Evolutionary conservation across 1,140 invertebrate species (phyloP), one percentile per base, ranked within the genome.

Genomic region (Cydia amplana): DNA sequence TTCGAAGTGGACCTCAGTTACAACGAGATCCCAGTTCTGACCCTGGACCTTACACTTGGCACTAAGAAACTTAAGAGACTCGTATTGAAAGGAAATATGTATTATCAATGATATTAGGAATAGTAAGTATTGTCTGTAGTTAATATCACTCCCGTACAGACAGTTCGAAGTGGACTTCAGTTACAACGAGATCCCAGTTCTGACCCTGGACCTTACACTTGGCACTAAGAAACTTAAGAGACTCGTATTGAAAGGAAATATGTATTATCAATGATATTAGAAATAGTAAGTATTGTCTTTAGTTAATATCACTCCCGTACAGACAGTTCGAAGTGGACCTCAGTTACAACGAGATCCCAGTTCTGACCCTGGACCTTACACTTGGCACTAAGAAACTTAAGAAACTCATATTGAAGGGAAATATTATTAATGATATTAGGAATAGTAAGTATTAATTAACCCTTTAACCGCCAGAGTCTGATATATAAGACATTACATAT

Each of bases 271-370:
- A 96, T 77, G 97, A 98, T 36, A 36, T 36, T 36, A 36, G 32
- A 6, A 95, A 94, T 91, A 94, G 96, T 96, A 91, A 94, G 87
- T 84, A 74, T 64, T 36, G 32, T 36, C 36, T 40, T 7, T 36
- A 36, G 32, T 40, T 40, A 40, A 40, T 40, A 40, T 40, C 7
- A 3, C 43, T 97, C 51, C 97, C 97, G 0, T 98, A 98, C 86
- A 95, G 95, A 82, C 91, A 98, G 6, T 94, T 93, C 78, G 94
- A 96, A 75, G 93, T 98, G 16, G 97, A 98, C 90, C 91, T 98
- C 10, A 97, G 97, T 75, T 95, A 97, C 86, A 99, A 99, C 84
- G 92, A 91, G 25, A 96, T 99, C 92, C 96, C 97, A 0, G 95
- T 97, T 0, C 81, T 99, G 0, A 97, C 97, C 0, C 95, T 94